phyloP scores from a whole-genome alignment of 2,888 invertebrate genomes.

The Crepidodera aurea region DNA sequence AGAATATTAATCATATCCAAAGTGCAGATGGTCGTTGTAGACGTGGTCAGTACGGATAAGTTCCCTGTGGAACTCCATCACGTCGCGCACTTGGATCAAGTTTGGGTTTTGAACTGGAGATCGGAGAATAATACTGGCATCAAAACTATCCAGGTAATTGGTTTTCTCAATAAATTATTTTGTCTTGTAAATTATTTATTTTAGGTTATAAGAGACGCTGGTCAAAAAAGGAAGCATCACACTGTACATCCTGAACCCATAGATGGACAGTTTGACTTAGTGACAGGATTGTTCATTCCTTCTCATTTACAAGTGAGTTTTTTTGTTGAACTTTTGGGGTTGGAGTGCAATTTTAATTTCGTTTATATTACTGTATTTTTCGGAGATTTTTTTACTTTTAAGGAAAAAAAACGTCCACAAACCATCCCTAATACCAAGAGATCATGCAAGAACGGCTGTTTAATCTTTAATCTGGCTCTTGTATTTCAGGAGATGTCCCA shows the following conservation, averaged over 20 bases:
- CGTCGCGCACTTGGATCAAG: slow-evolving; percentile 75
- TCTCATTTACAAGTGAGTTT: slow-evolving; percentile 64
- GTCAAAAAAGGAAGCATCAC: slow-evolving; percentile 75
- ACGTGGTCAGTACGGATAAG: slow-evolving; percentile 76
- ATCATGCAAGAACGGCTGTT: background rate
- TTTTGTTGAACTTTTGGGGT: too few species aligned
- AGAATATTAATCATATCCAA: slow-evolving; percentile 76
- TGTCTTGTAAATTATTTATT: slow-evolving; percentile 21
- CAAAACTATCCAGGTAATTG: slow-evolving; percentile 69
- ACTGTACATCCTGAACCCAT: slow-evolving; percentile 78
- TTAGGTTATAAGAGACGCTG: slow-evolving; percentile 75
- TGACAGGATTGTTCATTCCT: slow-evolving; percentile 70
- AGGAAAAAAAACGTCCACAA: too few species aligned
- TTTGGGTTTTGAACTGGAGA: slow-evolving; percentile 79
- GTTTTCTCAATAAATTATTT: background rate
- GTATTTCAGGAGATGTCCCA: slow-evolving; percentile 63
- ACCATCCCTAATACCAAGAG: background rate
- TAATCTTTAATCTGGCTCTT: background rate
- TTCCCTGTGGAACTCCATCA: slow-evolving; percentile 75
- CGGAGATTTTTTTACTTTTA: too few species aligned
- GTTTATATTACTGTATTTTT: too few species aligned
- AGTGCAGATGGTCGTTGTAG: slow-evolving; percentile 75
- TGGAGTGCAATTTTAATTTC: background rate
- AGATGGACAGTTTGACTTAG: slow-evolving; percentile 78
- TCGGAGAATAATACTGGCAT: slow-evolving; percentile 66